A percentile compares a stretch with the other conserved stretches of the same genome.
Evolutionary conservation across 2,797 vertebrate species (phyloP).

Genomic region (Pelodytes ibericus): DNA sequence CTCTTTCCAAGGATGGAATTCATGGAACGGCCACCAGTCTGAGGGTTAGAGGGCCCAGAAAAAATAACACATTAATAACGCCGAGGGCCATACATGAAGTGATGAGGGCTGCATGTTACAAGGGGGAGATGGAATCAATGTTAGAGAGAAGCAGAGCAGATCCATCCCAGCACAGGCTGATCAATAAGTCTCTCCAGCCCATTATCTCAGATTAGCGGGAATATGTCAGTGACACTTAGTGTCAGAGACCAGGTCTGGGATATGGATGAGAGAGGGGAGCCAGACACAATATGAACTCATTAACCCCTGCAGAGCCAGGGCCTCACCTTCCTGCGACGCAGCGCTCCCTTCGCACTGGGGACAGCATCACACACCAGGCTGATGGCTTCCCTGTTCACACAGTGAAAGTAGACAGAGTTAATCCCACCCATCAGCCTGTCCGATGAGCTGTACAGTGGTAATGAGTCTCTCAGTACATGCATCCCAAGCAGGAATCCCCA

Average conservation of each 20-base stretch:
- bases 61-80: not conserved
- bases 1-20: constrained; percentile 93
- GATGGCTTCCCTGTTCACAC: constrained; percentile 89
- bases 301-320: constrained; percentile 9
- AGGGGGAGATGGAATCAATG: not conserved
- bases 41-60: not conserved
- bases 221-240: constrained; percentile 1
- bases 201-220: constrained; percentile 6
- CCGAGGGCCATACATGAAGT: not conserved
- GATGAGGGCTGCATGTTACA: no score
- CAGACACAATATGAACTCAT: constrained; percentile 17
- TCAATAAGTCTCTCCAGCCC: constrained; percentile 8
- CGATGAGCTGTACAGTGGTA: no score
- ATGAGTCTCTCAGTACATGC: no score
- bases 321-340: constrained; percentile 90
- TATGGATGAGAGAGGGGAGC: not conserved
- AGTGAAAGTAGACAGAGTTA: not conserved
- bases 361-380: constrained; percentile 95
- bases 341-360: constrained; percentile 91
- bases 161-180: not conserved
- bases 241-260: not conserved
- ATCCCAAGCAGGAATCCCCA: no score
- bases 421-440: no score
- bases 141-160: not conserved
- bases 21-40: constrained; percentile 88